These are phyloP conservation scores for Anser cygnoides DNA, from an alignment of 2,113 vertebrate genomes.

Conservation along the genomic window DNA sequence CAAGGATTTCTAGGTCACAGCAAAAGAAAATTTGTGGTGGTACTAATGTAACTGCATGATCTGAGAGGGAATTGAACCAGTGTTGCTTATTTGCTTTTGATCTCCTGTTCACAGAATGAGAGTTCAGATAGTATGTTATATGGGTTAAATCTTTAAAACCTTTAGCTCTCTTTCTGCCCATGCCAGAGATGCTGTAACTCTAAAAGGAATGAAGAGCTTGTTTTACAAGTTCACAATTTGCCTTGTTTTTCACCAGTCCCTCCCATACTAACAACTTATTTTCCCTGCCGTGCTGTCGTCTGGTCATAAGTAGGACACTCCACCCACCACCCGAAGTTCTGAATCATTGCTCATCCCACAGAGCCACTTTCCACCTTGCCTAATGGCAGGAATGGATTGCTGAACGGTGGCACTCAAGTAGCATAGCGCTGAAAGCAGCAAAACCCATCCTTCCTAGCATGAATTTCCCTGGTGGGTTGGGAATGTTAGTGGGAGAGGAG, in stretches of 20 bases:
- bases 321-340: background rate
- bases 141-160: background rate
- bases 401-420: background rate
- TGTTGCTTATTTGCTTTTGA: slow-evolving; percentile 9
- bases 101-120: background rate
- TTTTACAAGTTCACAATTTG: slow-evolving; percentile 23
- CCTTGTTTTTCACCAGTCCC: slow-evolving; percentile 31
- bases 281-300: background rate
- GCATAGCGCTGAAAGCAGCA: background rate
- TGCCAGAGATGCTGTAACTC: background rate
- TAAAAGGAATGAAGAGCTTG: background rate
- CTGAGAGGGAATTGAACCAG: background rate
- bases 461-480: background rate
- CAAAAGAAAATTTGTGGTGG: background rate
- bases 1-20: background rate
- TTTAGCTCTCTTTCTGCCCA: background rate
- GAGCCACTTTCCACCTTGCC: slow-evolving; percentile 5
- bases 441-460: background rate
- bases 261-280: background rate
- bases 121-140: background rate
- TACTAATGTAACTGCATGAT: background rate
- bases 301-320: slow-evolving; percentile 30
- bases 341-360: slow-evolving; percentile 12
- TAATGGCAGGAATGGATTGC: background rate
- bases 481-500: background rate